Conservation (phyloP, 2,797 vertebrate genomes). For the Spheniscus humboldti region DNA sequence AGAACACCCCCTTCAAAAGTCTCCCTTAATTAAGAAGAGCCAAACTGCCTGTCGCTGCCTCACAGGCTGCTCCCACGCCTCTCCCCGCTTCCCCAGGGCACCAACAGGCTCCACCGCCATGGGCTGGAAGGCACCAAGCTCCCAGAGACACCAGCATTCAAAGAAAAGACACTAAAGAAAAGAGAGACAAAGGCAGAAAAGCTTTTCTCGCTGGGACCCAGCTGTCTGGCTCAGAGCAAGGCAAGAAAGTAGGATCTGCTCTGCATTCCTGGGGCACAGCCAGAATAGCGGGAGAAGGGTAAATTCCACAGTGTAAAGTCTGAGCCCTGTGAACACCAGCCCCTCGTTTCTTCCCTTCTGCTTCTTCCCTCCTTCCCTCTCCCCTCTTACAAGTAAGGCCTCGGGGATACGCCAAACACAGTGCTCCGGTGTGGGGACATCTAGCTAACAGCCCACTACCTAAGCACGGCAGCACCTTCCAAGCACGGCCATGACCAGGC, state of each 20-base stretch:
- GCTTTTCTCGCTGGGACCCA: neutral
- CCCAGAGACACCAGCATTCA: neutral
- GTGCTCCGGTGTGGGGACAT: neutral
- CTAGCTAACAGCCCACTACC: neutral
- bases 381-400: neutral
- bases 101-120: neutral
- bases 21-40: neutral
- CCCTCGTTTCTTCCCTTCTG: neutral
- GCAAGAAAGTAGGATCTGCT: neutral
- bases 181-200: constrained; percentile 33
- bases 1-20: neutral
- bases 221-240: constrained; percentile 11
- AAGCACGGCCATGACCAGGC: neutral
- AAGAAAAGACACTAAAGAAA: constrained; percentile 31
- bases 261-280: neutral
- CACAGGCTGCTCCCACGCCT: neutral
- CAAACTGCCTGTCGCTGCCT: neutral
- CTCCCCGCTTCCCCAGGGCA: neutral
- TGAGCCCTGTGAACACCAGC: neutral
- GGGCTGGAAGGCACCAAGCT: neutral
- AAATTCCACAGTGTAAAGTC: neutral
- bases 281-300: neutral
- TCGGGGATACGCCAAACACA: fast-evolving
- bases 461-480: neutral
- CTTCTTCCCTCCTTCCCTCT: neutral